Percentiles rank a stretch among this genome's conserved stretches.
phyloP scores from a whole-genome alignment of 2,113 vertebrate species.

The Ciconia maguari region DNA sequence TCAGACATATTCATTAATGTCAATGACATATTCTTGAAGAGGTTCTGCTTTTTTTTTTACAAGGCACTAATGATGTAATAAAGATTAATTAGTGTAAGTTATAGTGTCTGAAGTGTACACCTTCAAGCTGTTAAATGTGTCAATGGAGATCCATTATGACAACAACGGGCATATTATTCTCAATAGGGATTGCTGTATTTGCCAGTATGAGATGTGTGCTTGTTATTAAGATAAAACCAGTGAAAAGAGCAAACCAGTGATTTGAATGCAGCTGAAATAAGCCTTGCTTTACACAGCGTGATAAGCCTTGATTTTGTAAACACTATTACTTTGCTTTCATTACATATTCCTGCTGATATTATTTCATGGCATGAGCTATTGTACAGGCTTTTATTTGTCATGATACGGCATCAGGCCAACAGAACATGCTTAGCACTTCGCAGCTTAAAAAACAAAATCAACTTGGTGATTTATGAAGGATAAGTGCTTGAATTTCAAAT shows the following conservation, averaged over 20 bases:
- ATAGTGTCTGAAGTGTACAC: conserved; percentile 64
- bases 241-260: conserved; percentile 34
- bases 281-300: conserved; percentile 25
- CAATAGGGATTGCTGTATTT: conserved; percentile 70
- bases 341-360: conserved; percentile 2
- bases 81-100: conserved; percentile 73
- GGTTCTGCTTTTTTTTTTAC: conserved; percentile 24
- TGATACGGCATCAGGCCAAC: neutral
- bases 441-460: neutral
- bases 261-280: conserved; percentile 34
- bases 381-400: neutral
- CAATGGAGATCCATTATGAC: conserved; percentile 72
- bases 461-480: neutral
- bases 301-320: conserved; percentile 38
- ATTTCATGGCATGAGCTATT: neutral
- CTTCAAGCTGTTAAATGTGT: conserved; percentile 77
- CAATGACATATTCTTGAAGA: neutral
- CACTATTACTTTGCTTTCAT: conserved; percentile 39
- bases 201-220: conserved; percentile 64
- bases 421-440: neutral
- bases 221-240: conserved; percentile 67
- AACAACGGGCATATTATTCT: conserved; percentile 66
- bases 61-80: conserved; percentile 62
- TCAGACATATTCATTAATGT: conserved; percentile 22
- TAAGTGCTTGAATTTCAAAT: neutral